Base-by-base conservation (phyloP, 1,140 invertebrate genomes). In the Schlechtendalia chinensis region DNA sequence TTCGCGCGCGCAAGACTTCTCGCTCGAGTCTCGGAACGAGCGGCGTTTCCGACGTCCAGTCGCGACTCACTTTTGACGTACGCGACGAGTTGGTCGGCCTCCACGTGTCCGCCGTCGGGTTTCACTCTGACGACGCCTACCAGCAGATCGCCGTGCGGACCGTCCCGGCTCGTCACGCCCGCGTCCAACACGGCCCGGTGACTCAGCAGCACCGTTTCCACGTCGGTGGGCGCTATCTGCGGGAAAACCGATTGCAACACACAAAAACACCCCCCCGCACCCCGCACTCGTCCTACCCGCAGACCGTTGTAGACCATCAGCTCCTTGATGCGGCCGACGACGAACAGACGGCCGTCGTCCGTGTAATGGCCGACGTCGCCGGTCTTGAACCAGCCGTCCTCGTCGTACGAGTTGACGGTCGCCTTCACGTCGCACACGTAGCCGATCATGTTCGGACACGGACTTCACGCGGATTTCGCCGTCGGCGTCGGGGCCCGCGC, bases 401-500 rank as follows among this genome's bases (percentile, higher is more conserved):
- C 69, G 47, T 72, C 69, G 24, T 72, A 72, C 6, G 69, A 53
- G 27, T 53, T n/a, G 12, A 54, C 27, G 2, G 69, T 72, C 53
- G 29, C 29, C n/a, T 72, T 54, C 50, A 29, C 27, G 1, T 72
- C 69, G 69, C 53, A 12, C 8, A 27, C 47, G 16, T 72, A 72
- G 0, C 69, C 47, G 1, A 2, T 0, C 69, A 72, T 72, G 10
- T 72, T n/a, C 19, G 17, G 69, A 72, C 27, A 54, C 69, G 2
- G 69, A 72, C n/a, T 72, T 72, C 5, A 54, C 27, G 11, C 50
- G 50, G 12, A 72, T 72, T 29, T 72, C 69, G 4, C 69, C 69
- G 14, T 72, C 69, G 1, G 3, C 19, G 5, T 72, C 54, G 8
- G 69, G 69, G 5, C 69, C 69, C 4, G 54, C 50, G 19, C 69